Percentiles rank a stretch among this genome's conserved stretches.
Evolutionary conservation across 2,797 vertebrate genomes (phyloP).

Genomic region (Artibeus jamaicensis): DNA sequence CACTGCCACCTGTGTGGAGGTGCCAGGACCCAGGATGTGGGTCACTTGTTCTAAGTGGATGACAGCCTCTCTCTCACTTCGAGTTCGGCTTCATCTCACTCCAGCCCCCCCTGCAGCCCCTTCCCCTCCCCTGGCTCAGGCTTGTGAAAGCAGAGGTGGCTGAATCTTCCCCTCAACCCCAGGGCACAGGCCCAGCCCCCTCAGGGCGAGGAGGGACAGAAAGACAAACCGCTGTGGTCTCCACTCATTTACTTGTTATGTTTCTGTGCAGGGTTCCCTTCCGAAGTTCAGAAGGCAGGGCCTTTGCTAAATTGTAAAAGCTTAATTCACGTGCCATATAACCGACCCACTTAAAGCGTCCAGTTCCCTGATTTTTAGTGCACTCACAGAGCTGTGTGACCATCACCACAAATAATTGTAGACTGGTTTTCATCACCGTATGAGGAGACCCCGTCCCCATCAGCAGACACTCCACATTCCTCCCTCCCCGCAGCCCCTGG

Average conservation of each 20-base stretch:
- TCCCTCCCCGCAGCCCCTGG: accelerated
- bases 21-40: background rate
- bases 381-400: background rate
- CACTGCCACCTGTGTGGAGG: background rate
- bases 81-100: background rate
- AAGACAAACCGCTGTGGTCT: background rate
- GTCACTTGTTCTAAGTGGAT: background rate
- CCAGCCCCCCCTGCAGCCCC: too few relatives aligned
- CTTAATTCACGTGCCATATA: background rate
- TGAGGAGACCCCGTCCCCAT: background rate
- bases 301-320: background rate
- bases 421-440: background rate
- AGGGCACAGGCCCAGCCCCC: too few relatives aligned
- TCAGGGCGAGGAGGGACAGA: background rate
- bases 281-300: background rate
- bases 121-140: background rate
- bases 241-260: background rate
- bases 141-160: background rate
- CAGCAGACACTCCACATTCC: background rate
- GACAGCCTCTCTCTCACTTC: background rate
- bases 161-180: too few relatives aligned
- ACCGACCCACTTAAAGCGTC: background rate
- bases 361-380: background rate
- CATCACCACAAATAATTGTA: background rate
- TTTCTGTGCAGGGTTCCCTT: background rate